Base-by-base conservation (phyloP, 2,797 vertebrate genomes). In the Falco berigora region DNA sequence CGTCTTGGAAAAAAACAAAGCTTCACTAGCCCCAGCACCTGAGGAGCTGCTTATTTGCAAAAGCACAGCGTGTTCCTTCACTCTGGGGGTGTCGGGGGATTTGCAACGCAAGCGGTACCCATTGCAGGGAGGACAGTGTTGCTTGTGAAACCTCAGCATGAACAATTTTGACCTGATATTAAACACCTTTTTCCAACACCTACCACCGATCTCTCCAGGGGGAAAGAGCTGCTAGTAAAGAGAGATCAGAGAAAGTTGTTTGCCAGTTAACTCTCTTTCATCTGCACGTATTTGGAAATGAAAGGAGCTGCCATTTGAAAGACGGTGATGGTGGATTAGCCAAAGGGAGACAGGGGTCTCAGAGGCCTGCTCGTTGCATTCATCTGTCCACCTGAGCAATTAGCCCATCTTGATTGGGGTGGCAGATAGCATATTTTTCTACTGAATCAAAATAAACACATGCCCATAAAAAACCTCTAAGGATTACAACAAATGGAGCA, bases 121-220 rank as follows among this genome's bases (percentile, higher is more conserved):
- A 4, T 11, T 2, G 4, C 12, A 11, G 30, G 66, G 46, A 27
- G 79, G 19, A 27, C 20, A 46, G 40, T 4, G 0, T 6, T 52
- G 30, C 55, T 62, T 53, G 30, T 7, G 9, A 50, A 14, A 42
- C 62, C 55, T 62, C 1, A 0, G 30, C 1, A 4, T 34, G 40
- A 83, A 64, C 30, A 24, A 21, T 36, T 82, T 53, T 58, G 55
- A 42, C 40, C 40, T 61, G 34, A 34, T 36, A 7, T 24, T n/a
- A 75, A 80, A 6, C 80, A 64, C 38, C 46, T 25, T 58, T 52
- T 79, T 32, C 67, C 49, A 52, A 75, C 34, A 66, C 52, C 64
- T 59, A 61, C 27, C 27, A 9, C 38, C 1, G 3, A 40, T 34
- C 62, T 64, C 38, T 46, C 56, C 28, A 12, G 15, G n/a, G 23